Base-by-base conservation (phyloP, 2,888 invertebrate species). In the Theretra japonica region DNA sequence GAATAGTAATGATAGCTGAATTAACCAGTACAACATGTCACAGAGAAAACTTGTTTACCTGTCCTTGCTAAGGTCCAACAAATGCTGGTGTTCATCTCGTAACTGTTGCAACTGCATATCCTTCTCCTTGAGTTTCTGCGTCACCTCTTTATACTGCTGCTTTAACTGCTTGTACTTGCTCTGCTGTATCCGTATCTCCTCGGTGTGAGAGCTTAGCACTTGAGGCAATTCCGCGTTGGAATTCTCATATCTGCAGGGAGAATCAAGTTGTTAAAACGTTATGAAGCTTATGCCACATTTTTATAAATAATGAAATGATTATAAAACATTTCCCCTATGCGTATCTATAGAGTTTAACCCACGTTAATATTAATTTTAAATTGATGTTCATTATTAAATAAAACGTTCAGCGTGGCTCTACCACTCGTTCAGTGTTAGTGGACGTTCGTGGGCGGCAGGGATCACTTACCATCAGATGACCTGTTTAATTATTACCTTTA, bases 221-320 rank as follows among this genome's bases (percentile, higher is more conserved):
- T 96, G 96, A 0, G 97, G 97, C 69, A 97, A 88, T 84, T 97
- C 97, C 0, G 97, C 97, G 82, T 96, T 96, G 1, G 96, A 96
- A 48, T 96, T 97, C 89, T 98, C 97, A 84, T 97, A 97, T 80
- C 95, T 96, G 75, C 68, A 77, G 75, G 48, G n/a, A 41, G 15
- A 41, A 41, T 19, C 30, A 56, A 25, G 4, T 48, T n/a, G 5
- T n/a, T 25, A 15, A n/a, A 33, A 62, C 11, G 21, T 19, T 21
- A 23, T 23, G 3, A 58, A 11, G 17, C 17, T 11, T 25, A 23
- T 5, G 15, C 17, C 15, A 11, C 25, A 15, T 58, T 11, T 15
- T 25, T 53, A 53, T n/a, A n/a, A 17, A 1, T 53, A 53, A 53
- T n/a, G 7, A 19, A 17, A 19, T 53, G 19, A 53, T 53, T 53